Base-by-base conservation (phyloP, 2,888 invertebrate genomes). In the Drosophila seclusa region DNA sequence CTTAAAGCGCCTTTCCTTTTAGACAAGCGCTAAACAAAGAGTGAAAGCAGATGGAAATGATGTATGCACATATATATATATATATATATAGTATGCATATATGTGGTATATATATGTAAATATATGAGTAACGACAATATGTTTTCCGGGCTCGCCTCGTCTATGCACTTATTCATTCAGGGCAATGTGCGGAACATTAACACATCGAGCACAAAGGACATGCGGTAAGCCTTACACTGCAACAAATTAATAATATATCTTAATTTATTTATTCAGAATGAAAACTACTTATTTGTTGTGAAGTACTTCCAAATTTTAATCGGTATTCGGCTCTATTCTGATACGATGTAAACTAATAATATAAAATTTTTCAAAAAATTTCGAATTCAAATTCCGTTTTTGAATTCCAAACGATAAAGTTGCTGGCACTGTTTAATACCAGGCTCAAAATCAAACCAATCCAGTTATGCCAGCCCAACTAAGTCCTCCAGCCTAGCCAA, bases 1-100 rank as follows among this genome's bases (percentile, higher is more conserved):
- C 82, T 83, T 81, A 70, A 45, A 38, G 68, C 32, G 52, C 42
- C 57, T 61, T 52, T 50, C 58, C 61, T 52, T 55, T 45, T 45
- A 16, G 62, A 2, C 68, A 59, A 57, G 62, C 55, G 50, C 62
- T 40, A n/a, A 42, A 38, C 45, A 29, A 53, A 36, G 13, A 42
- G 24, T 11, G 21, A 40, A 31, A 48, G 27, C 32, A 4, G 31
- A 42, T 42, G 5, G 45, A 48, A 36, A 45, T 45, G 7, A 24
- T 24, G 53, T 29, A 24, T 38, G 27, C 8, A n/a, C 2, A 38
- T 1, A 38, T 13, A n/a, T 7, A 55, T 4, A 38, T 4, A 55
- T 13, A 4, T 29, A 48, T 67, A 32, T 36, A 29, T 10, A 6
- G 29, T 29, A 6, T 7, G 7, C 7, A 29, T 29, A 53, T 18